phyloP scores from a whole-genome alignment of 2,797 vertebrate genomes.

The Clarias platycephalus region DNA sequence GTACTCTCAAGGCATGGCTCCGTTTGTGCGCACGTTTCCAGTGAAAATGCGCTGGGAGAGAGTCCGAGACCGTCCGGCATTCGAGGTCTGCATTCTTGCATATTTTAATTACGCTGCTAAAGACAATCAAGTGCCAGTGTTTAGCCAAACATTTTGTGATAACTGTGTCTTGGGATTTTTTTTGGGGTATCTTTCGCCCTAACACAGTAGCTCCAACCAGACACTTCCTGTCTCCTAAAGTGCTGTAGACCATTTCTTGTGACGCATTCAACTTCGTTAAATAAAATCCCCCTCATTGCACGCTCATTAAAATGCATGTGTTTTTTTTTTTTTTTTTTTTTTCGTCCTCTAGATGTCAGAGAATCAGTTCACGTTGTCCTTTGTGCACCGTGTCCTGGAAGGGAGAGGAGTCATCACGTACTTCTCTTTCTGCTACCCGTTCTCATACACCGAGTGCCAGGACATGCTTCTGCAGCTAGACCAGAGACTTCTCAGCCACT shows the following conservation, averaged over 20 bases:
- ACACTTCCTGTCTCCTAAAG: background rate
- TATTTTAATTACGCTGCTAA: background rate
- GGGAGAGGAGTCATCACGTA: constrained; percentile 85
- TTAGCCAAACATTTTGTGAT: background rate
- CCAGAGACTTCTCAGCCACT: constrained; percentile 76
- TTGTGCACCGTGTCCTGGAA: constrained; percentile 89
- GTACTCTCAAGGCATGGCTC: constrained; percentile 96
- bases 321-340: too few species aligned
- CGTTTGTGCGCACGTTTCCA: constrained; percentile 87
- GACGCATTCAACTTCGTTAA: background rate
- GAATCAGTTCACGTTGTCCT: constrained; percentile 91
- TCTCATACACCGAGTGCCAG: constrained; percentile 92
- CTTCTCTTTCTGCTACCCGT: constrained; percentile 97
- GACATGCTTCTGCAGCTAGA: constrained; percentile 89
- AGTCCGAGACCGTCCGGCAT: constrained; percentile 84
- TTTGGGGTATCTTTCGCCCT: background rate
- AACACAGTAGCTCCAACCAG: background rate
- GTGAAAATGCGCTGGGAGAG: constrained; percentile 89
- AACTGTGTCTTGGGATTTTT: background rate
- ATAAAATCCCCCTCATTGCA: background rate
- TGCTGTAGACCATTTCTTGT: background rate
- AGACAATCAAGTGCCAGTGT: background rate
- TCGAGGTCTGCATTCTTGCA: constrained; percentile 71
- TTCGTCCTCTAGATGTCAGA: constrained; percentile 80
- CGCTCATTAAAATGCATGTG: background rate